Evolutionary conservation across 2,888 invertebrate genomes (phyloP), one percentile per base, ranked within the genome.

Genomic region (Hydrotaea diabolus): DNA sequence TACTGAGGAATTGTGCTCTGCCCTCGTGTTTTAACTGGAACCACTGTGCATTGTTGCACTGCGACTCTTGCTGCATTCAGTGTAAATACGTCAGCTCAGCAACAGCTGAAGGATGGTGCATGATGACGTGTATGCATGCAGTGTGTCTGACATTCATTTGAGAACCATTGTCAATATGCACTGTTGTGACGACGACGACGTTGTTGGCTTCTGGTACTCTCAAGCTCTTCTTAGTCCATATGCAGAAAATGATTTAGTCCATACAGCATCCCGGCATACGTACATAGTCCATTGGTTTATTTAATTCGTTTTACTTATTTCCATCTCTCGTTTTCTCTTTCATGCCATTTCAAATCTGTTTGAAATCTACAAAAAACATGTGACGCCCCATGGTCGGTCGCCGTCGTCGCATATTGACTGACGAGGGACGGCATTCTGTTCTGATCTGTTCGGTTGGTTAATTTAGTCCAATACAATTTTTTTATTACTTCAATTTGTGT

Each of bases 401-500:
- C 9, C 43, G 11, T 43, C 43, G 43, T 43, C 43, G 43, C 43
- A 1, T 9, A 43, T 43, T 31, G 5, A 49, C 2, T 8, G 17
- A 39, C 11, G 36, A 46, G 17, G 36, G 23, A 46, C 36, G 36
- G 36, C 62, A 62, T 19, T 53, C 49, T 62, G 59, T n/a, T 3
- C 53, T 62, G 57, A 11, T 77, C 13, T 77, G 55, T 64, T 39
- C 9, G 8, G 7, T 36, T 74, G 69, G 69, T 71, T 55, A 75
- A 80, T 74, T 80, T 75, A 64, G 46, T 23, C 71, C 62, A 75
- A 77, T 77, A 72, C 43, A 55, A 5, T 23, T 36, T 71, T 83
- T 77, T 83, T 77, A 71, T 80, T 69, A 72, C 71, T 80, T 74
- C 71, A 80, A 77, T 80, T 83, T 83, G 74, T 26, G 53, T 26